These are phyloP conservation scores for Pogona vitticeps DNA, from an alignment of 2,113 vertebrate genomes.

Conservation along the genomic window DNA sequence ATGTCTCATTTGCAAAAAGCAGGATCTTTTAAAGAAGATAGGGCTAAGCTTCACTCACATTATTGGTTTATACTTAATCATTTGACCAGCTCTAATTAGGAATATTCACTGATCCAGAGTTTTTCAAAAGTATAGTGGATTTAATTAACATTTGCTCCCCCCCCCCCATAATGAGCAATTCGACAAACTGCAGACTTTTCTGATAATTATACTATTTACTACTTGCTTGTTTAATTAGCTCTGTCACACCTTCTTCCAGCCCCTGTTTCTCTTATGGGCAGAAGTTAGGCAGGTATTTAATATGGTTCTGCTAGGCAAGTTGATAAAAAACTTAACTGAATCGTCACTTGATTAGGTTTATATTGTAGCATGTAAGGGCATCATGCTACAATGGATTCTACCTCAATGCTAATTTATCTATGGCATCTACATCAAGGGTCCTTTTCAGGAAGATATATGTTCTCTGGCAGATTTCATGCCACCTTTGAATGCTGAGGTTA, in stretches of 20 bases:
- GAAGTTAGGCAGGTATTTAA: conserved; percentile 54
- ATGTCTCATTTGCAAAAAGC: not conserved
- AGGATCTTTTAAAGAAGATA: not conserved
- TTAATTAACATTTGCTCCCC: conserved; percentile 5
- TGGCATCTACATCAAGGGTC: conserved; percentile 50
- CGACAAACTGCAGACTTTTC: conserved; percentile 45
- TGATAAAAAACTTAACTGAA: conserved; percentile 55
- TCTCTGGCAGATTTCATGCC: conserved; percentile 58
- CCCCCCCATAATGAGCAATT: conserved; percentile 36
- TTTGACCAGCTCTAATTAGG: conserved; percentile 37
- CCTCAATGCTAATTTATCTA: conserved; percentile 64
- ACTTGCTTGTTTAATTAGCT: conserved; percentile 39
- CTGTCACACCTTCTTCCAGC: not conserved
- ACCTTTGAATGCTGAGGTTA: conserved; percentile 50
- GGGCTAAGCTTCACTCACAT: not conserved
- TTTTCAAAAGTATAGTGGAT: conserved; percentile 1
- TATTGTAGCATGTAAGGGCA: too few relatives aligned
- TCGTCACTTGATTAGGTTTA: conserved; percentile 50
- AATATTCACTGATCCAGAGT: conserved; percentile 41
- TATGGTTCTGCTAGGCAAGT: conserved; percentile 51
- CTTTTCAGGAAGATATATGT: conserved; percentile 42
- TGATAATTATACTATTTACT: conserved; percentile 49
- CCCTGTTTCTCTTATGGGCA: conserved; percentile 24
- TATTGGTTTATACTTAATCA: conserved; percentile 33
- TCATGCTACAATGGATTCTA: conserved; percentile 33